Percentiles rank a stretch among this genome's conserved stretches.
Conservation (phyloP, 2,113 vertebrate genomes). For the Hemiprocne comata region DNA sequence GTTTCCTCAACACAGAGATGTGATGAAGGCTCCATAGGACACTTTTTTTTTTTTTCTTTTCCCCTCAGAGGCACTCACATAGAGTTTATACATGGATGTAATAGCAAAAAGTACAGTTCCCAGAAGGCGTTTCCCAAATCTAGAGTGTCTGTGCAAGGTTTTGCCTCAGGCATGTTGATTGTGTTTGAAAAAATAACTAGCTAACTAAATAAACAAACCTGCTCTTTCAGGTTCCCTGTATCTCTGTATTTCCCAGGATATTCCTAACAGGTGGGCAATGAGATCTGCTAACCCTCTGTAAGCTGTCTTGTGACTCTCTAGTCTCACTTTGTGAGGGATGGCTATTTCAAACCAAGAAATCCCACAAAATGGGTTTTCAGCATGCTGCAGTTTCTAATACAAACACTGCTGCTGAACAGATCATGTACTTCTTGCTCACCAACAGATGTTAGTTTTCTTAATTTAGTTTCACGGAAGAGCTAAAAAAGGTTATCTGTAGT, state of each 20-base stretch:
- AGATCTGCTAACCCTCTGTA: not conserved
- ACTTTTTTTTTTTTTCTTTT: rapidly evolving
- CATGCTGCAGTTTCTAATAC: not conserved
- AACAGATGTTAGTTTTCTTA: not conserved
- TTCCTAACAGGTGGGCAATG: not conserved
- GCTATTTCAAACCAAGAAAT: not conserved
- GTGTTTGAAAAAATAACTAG: not conserved
- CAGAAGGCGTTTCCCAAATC: not conserved
- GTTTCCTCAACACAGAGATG: not conserved
- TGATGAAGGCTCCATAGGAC: not conserved
- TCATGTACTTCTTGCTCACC: not conserved
- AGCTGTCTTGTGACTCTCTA: not conserved
- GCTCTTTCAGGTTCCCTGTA: not conserved
- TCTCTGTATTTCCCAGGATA: not conserved
- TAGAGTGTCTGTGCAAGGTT: not conserved
- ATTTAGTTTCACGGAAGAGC: not conserved
- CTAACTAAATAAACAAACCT: not conserved
- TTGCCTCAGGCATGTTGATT: not conserved
- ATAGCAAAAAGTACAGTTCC: not conserved
- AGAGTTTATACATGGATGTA: rapidly evolving
- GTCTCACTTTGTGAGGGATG: not conserved
- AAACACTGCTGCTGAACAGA: not conserved
- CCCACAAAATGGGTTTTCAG: not conserved
- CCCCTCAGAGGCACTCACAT: rapidly evolving
- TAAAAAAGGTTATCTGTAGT: not conserved